Evolutionary conservation across 2,888 invertebrate species (phyloP).

Genomic region (Nomada ruficornis): DNA sequence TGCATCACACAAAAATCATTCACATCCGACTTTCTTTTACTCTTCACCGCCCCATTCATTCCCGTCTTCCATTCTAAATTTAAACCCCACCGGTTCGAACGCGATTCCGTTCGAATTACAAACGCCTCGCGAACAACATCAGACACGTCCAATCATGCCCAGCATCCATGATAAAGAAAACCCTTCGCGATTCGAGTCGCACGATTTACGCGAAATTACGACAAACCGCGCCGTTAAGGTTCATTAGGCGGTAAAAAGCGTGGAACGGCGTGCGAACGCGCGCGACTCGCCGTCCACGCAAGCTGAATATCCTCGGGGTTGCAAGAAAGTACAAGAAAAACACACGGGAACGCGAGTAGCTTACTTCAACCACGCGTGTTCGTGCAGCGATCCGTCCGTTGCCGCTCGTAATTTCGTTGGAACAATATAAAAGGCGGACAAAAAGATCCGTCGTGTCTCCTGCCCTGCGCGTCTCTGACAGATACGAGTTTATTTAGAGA

Average conservation of each 20-base stretch:
- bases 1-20: neutral
- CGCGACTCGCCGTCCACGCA: constrained; percentile 5
- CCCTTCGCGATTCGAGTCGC: constrained; percentile 5
- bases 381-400: constrained; percentile 15
- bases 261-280: constrained; percentile 28
- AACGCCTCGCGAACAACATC: neutral
- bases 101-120: neutral
- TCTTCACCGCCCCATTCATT: neutral
- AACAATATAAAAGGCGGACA: constrained; percentile 47
- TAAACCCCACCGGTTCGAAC: neutral
- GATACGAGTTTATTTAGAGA: constrained; percentile 72
- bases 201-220: constrained; percentile 24
- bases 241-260: constrained; percentile 33
- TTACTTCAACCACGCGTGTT: constrained; percentile 4
- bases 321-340: constrained; percentile 1
- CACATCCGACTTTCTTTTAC: neutral
- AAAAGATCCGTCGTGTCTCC: constrained; percentile 20
- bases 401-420: constrained; percentile 36
- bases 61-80: neutral
- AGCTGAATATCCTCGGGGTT: neutral
- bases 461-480: constrained; percentile 37
- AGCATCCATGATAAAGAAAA: neutral
- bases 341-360: constrained; percentile 1
- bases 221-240: constrained; percentile 27
- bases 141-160: neutral